Base-by-base conservation (phyloP, 2,797 vertebrate genomes). In the Coracias cyanogaster region DNA sequence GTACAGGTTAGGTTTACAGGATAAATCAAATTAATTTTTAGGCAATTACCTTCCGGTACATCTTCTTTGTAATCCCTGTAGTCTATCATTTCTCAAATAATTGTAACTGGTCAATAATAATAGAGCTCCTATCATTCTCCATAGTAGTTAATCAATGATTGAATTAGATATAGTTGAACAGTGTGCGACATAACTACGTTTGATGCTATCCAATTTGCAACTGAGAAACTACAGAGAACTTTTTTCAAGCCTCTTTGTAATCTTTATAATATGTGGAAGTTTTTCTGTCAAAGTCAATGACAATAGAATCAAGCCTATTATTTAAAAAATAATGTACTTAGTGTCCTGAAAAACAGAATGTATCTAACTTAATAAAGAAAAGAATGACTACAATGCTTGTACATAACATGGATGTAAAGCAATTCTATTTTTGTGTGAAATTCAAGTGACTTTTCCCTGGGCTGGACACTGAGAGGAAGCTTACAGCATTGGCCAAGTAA, bases 401-500 rank as follows among this genome's bases (percentile, higher is more conserved):
- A 7, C 48, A 21, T 10, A 46, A 43, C 8, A 39, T 2, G 70
- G 31, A 12, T 2, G 1, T 69, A 64, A 81, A 43, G 7, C 7
- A 65, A n/a, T 57, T 33, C 54, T 74, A 10, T 12, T 60, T 71
- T 20, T 67, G 7, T 73, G 17, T 91, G 70, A 89, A 81, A 84
- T 74, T 70, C 37, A 49, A 41, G 10, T 67, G 19, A 55, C 19
- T 45, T 79, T 73, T 91, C 25, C 25, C 17, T 43, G 22, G 7
- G 22, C 6, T 7, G 39, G 67, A 82, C 90, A 72, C 15, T 62
- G 19, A 74, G 41, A 48, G 8, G 35, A 67, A 60, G 12, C 8
- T 81, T 84, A 52, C 1, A 1, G n/a, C 31, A 71, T 45, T 71
- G 41, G 15, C 61, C 0, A 0, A 86, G 15, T 9, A 88, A 61